Evolutionary conservation across 2,888 invertebrate species (phyloP).

Genomic region (Sicus ferrugineus): DNA sequence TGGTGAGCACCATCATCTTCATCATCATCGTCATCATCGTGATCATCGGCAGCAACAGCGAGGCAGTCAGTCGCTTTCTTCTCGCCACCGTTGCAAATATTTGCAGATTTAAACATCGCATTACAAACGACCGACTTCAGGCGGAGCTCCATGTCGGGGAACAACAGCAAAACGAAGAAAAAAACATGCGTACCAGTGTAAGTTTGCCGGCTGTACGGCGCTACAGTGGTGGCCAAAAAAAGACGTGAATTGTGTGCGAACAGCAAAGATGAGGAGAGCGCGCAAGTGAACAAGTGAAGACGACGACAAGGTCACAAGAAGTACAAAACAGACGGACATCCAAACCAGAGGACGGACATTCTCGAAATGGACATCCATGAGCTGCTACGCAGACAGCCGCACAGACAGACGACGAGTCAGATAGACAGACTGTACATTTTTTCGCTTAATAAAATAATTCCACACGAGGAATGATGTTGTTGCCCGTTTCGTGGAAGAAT

Average conservation of each 20-base stretch:
- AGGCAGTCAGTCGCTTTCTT: not conserved
- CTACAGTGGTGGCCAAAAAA: conserved; percentile 6
- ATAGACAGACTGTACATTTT: conserved; percentile 23
- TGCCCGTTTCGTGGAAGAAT: not conserved
- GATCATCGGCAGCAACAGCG: not conserved
- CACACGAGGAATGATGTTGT: conserved; percentile 55
- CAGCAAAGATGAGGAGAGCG: not conserved
- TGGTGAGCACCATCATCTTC: conserved; percentile 17
- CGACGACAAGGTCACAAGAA: conserved; percentile 51
- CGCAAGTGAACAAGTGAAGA: conserved; percentile 6
- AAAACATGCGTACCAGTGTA: not conserved
- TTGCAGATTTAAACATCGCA: not conserved
- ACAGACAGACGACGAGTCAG: not conserved
- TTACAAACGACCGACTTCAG: conserved; percentile 1
- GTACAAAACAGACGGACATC: not conserved
- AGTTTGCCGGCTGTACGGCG: too few species aligned
- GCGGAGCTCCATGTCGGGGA: not conserved
- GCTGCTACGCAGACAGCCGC: conserved; percentile 15
- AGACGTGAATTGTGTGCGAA: conserved; percentile 2
- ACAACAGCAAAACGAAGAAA: not conserved
- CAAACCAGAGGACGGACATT: conserved; percentile 1
- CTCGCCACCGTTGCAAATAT: conserved; percentile 1
- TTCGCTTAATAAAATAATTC: conserved; percentile 60
- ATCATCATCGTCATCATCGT: too few species aligned
- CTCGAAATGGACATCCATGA: conserved; percentile 15